Base-by-base conservation (phyloP, 2,797 vertebrate genomes). In the Chaetophractus vellerosus region DNA sequence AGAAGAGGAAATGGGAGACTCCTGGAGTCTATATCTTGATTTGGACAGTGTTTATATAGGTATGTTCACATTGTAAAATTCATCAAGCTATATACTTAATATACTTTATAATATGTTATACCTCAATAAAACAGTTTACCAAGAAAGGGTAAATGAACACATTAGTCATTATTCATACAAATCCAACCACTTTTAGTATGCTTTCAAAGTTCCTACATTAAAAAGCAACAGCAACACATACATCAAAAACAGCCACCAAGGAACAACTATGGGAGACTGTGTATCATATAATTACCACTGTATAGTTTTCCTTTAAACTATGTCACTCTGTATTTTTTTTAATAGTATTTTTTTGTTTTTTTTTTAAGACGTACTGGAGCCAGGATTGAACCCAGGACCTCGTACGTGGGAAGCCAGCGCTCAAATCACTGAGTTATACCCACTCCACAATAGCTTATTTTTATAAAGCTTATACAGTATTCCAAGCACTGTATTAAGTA, bases 91-190 rank as follows among this genome's bases (percentile, higher is more conserved):
- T 69, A 50, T 55, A 68, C n/a, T 45, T 88, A 88, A 38, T 66
- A 76, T 2, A 74, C 12, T 36, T 87, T 31, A 71, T n/a, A 72
- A 6, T 33, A 95, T 12, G 19, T 63, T 63, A 55, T 45, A 69
- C 11, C 59, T 79, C 38, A 82, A 61, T 64, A 92, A 83, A 92
- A 82, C 21, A 48, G 28, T 23, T 64, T 9, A 59, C 4, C 4
- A 36, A 45, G 64, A 79, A 66, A 18, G 36, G 36, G 18, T 24
- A 71, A 76, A 64, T 36, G 23, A 41, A 26, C 76, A 9, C 23
- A 86, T 63, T 78, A 74, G 78, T 41, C 69, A 76, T 89, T 82
- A 74, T 71, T 76, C 76, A 81, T 8, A 94, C 23, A 85, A 81
- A 80, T n/a, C 36, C 36, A 87, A 64, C 66, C 16, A 64, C 45